phyloP scores from a whole-genome alignment of 2,113 vertebrate species.

The Ploceus nigricollis region DNA sequence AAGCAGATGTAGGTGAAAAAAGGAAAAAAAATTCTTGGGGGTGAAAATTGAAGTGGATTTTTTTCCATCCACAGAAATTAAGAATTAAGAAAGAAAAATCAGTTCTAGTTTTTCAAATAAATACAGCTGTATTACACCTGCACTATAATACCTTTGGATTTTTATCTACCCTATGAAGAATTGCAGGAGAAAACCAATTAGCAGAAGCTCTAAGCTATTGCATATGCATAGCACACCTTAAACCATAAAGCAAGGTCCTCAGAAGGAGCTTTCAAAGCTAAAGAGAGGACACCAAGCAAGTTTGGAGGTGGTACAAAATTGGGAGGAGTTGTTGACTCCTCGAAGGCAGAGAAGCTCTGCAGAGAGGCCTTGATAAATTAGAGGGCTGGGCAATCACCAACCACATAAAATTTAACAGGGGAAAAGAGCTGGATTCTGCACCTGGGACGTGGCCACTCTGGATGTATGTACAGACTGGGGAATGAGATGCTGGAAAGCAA shows the following conservation, averaged over 20 bases:
- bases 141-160: not conserved
- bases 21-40: not conserved
- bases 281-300: not conserved
- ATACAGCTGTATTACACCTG: not conserved
- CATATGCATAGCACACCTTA: not conserved
- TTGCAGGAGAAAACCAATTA: not conserved
- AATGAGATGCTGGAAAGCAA: not conserved
- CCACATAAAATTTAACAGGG: not conserved
- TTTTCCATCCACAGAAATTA: not conserved
- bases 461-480: too few relatives aligned
- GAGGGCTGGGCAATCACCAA: not conserved
- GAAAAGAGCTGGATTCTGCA: not conserved
- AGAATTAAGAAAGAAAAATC: not conserved
- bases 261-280: not conserved
- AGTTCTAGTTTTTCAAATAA: not conserved
- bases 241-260: not conserved
- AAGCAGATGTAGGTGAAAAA: not conserved
- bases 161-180: not conserved
- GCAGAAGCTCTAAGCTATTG: not conserved
- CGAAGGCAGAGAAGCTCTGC: not conserved
- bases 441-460: not conserved
- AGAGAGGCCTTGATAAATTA: not conserved
- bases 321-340: not conserved
- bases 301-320: not conserved
- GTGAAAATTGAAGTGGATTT: not conserved